phyloP scores from a whole-genome alignment of 2,888 invertebrate genomes.

The Lymantria dispar region DNA sequence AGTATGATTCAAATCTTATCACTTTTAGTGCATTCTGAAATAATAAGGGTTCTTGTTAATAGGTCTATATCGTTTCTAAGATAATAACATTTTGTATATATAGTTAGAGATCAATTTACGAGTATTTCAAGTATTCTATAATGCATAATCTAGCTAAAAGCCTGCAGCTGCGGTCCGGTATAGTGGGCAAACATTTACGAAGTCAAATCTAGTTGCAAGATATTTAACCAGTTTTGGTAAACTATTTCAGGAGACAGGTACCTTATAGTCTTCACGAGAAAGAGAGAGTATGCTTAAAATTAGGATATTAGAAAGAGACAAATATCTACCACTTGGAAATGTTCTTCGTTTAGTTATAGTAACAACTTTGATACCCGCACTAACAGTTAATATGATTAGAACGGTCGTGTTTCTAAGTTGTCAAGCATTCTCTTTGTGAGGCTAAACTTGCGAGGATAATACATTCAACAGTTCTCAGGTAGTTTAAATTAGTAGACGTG shows the following conservation, averaged over 20 bases:
- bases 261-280: neutral
- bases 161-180: constrained; percentile 38
- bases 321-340: neutral
- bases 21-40: too few species aligned
- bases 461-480: constrained; percentile 24
- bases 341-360: constrained; percentile 1
- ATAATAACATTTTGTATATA: neutral
- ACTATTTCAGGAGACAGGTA: neutral
- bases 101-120: constrained; percentile 30
- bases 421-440: constrained; percentile 29
- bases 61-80: too few species aligned
- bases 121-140: constrained; percentile 35
- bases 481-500: constrained; percentile 17
- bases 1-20: too few species aligned
- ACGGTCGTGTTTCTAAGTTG: constrained; percentile 19
- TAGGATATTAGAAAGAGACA: neutral
- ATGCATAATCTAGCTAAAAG: constrained; percentile 54
- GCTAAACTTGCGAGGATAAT: constrained; percentile 26
- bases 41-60: too few species aligned
- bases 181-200: constrained; percentile 38
- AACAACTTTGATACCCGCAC: constrained; percentile 8
- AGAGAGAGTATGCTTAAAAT: neutral
- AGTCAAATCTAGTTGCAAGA: constrained; percentile 31
- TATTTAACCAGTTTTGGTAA: constrained; percentile 12
- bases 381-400: constrained; percentile 30